Percentiles rank a stretch among this genome's conserved stretches.
Conservation (phyloP, 2,797 vertebrate genomes). For the Chloroceryle amazona region DNA sequence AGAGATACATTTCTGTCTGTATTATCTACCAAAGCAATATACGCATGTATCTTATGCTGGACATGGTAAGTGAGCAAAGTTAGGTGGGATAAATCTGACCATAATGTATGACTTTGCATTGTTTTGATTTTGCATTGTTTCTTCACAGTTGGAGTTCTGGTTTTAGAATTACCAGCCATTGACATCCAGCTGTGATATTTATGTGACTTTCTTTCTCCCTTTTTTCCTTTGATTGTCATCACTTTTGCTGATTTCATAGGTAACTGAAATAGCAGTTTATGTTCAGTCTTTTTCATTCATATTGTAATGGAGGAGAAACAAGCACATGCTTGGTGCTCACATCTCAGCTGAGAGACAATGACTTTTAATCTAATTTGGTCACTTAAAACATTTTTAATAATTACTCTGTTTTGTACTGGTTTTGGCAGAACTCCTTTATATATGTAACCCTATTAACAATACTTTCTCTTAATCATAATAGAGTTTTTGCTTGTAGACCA, state of each 20-base stretch:
- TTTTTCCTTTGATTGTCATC: not conserved
- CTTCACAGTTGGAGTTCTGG: not conserved
- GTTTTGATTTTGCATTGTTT: not conserved
- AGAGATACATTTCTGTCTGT: not conserved
- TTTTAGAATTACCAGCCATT: not conserved
- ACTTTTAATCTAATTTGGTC: not conserved
- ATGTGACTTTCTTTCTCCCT: not conserved
- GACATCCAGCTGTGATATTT: not conserved
- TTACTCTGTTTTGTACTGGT: not conserved
- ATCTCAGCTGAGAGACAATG: not conserved
- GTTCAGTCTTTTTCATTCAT: not conserved
- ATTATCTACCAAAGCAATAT: not conserved
- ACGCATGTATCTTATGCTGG: accelerated
- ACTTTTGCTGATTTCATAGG: not conserved
- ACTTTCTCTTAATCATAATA: conserved; percentile 20
- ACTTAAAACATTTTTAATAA: not conserved
- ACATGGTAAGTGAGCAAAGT: not conserved
- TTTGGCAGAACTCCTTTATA: conserved; percentile 10
- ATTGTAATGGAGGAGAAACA: not conserved
- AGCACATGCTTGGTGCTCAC: not conserved
- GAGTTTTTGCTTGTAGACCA: not conserved
- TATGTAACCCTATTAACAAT: not conserved
- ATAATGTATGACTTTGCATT: not conserved
- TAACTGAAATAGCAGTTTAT: not conserved
- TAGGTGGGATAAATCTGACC: not conserved